Evolutionary conservation across 2,797 vertebrate species (phyloP).

Genomic region (Ammospiza maritima): DNA sequence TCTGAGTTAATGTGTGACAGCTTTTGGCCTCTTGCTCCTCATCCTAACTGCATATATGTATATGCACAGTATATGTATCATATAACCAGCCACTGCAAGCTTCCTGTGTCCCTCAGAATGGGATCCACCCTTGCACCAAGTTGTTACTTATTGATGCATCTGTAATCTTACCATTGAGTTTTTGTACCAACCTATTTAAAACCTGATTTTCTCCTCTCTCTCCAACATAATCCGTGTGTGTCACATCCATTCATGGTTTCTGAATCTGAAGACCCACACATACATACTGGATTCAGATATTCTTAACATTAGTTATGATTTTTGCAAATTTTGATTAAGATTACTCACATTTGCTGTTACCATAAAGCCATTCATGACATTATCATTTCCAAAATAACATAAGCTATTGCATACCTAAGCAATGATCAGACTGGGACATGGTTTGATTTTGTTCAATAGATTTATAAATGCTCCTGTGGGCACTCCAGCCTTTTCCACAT

Average conservation of each 20-base stretch:
- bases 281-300: neutral
- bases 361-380: neutral
- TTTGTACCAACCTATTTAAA: neutral
- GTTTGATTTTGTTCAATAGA: neutral
- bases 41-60: conserved; percentile 52
- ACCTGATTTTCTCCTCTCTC: neutral
- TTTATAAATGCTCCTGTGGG: neutral
- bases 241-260: neutral
- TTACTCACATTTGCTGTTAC: neutral
- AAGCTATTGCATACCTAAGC: neutral
- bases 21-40: conserved; percentile 64
- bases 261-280: neutral
- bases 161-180: neutral
- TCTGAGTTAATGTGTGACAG: conserved; percentile 55
- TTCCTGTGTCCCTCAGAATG: neutral
- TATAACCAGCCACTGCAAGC: conserved; percentile 40
- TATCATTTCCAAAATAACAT: neutral
- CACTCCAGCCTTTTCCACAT: neutral
- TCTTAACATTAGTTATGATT: neutral
- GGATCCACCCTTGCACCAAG: conserved; percentile 1
- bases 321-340: neutral
- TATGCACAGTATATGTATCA: conserved; percentile 40
- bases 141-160: neutral
- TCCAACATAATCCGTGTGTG: neutral
- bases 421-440: neutral